Evolutionary conservation across 2,888 invertebrate species (phyloP).

Genomic region (Napeogenes sylphis): DNA sequence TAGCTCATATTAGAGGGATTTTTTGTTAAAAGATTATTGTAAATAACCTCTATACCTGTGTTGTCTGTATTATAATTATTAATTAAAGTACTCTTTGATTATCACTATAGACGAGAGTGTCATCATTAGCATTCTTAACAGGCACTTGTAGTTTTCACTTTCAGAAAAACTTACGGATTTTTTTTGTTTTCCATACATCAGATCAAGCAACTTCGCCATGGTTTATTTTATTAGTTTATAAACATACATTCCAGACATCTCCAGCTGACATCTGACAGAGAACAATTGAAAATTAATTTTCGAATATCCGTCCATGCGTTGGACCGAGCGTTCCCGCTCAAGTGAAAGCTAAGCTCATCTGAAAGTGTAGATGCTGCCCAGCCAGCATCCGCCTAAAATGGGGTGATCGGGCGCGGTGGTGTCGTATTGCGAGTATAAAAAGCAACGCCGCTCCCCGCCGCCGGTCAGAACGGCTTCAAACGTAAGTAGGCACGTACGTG

Average conservation of each 20-base stretch:
- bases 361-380: slow-evolving; percentile 65
- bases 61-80: background rate
- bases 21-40: no score
- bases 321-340: slow-evolving; percentile 42
- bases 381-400: slow-evolving; percentile 76
- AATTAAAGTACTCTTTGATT: slow-evolving; percentile 9
- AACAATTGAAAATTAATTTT: background rate
- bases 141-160: background rate
- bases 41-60: no score
- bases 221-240: slow-evolving; percentile 15
- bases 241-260: slow-evolving; percentile 11
- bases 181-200: slow-evolving; percentile 13
- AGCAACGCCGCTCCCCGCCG: slow-evolving; percentile 82
- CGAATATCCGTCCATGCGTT: slow-evolving; percentile 18
- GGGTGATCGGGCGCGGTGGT: slow-evolving; percentile 76
- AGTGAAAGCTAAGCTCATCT: slow-evolving; percentile 75
- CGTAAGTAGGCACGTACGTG: slow-evolving; percentile 85
- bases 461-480: slow-evolving; percentile 98
- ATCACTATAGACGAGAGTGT: background rate
- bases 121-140: background rate
- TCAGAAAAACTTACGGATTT: background rate
- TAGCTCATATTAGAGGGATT: no score
- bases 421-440: slow-evolving; percentile 91
- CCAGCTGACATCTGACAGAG: background rate
- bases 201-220: slow-evolving; percentile 6